These are phyloP conservation scores for Penaeus chinensis DNA, from an alignment of 1,140 invertebrate genomes.

Conservation along the genomic window DNA sequence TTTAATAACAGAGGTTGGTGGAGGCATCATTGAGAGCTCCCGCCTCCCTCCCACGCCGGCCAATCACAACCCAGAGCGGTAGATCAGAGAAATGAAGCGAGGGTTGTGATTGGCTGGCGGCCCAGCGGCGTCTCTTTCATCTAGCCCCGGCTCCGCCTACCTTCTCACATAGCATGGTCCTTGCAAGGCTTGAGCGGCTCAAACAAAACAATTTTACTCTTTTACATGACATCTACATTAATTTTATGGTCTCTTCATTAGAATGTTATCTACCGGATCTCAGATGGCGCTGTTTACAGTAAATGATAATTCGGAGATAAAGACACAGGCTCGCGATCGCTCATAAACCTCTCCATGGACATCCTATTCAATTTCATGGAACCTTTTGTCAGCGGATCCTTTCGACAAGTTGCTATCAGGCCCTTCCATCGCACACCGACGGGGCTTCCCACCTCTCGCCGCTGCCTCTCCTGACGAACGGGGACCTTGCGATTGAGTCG, in stretches of 20 bases:
- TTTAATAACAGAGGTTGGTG: constrained; percentile 44
- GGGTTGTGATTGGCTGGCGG: constrained; percentile 39
- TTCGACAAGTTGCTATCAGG: no score
- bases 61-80: constrained; percentile 50
- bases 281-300: constrained; percentile 25
- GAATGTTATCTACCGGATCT: constrained; percentile 34
- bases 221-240: constrained; percentile 51
- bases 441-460: background rate
- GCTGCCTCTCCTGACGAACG: background rate
- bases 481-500: background rate
- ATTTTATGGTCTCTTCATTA: constrained; percentile 44
- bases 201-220: constrained; percentile 42
- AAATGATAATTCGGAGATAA: constrained; percentile 27
- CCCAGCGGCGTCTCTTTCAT: constrained; percentile 52
- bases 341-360: constrained; percentile 29
- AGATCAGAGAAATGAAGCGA: constrained; percentile 35
- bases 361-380: constrained; percentile 49
- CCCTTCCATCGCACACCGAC: background rate
- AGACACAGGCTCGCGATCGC: constrained; percentile 22
- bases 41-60: constrained; percentile 32
- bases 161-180: constrained; percentile 33
- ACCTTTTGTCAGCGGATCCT: constrained; percentile 32
- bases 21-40: constrained; percentile 40
- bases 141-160: constrained; percentile 45
- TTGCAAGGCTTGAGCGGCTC: background rate